Percentiles rank a stretch among this genome's conserved stretches.
phyloP scores from a whole-genome alignment of 2,888 invertebrate species.

The Rhabditoides inermis region DNA sequence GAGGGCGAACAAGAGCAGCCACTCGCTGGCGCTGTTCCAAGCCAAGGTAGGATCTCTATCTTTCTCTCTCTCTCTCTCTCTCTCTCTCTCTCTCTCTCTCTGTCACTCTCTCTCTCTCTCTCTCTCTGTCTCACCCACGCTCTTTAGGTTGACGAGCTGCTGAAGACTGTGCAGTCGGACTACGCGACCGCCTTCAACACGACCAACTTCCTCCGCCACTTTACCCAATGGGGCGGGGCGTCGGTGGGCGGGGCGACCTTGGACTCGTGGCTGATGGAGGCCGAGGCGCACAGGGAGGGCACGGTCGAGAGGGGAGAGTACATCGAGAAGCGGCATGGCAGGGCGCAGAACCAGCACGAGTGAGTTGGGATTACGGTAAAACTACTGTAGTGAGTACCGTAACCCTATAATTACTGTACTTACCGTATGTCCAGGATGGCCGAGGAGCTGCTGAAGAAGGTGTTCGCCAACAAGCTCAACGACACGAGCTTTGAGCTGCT shows the following conservation, averaged over 20 bases:
- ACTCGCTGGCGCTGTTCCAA: constrained; percentile 15
- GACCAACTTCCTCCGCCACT: constrained; percentile 30
- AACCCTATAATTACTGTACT: background rate
- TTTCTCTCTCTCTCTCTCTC: too few species aligned
- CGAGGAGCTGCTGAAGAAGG: constrained; percentile 38
- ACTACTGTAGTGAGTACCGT: too few species aligned
- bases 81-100: too few species aligned
- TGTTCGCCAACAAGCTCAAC: constrained; percentile 46
- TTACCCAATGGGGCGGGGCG: constrained; percentile 12
- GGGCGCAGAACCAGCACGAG: constrained; percentile 30
- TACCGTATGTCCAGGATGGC: constrained; percentile 21
- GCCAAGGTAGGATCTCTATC: too few species aligned
- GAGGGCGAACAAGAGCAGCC: constrained; percentile 15
- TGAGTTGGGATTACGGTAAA: constrained; percentile 4
- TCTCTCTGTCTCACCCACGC: too few species aligned
- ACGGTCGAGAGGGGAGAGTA: constrained; percentile 46
- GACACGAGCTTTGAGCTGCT: constrained; percentile 43
- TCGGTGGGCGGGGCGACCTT: constrained; percentile 27
- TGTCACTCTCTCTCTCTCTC: too few species aligned
- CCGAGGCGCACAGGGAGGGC: constrained; percentile 48
- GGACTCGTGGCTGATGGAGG: constrained; percentile 44
- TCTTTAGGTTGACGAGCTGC: too few species aligned
- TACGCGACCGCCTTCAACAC: constrained; percentile 33
- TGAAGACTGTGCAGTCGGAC: constrained; percentile 15
- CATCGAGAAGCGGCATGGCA: constrained; percentile 40